Percentiles rank a stretch among this genome's conserved stretches.
phyloP scores from a whole-genome alignment of 2,888 invertebrate genomes.

The Deilephila porcellus region DNA sequence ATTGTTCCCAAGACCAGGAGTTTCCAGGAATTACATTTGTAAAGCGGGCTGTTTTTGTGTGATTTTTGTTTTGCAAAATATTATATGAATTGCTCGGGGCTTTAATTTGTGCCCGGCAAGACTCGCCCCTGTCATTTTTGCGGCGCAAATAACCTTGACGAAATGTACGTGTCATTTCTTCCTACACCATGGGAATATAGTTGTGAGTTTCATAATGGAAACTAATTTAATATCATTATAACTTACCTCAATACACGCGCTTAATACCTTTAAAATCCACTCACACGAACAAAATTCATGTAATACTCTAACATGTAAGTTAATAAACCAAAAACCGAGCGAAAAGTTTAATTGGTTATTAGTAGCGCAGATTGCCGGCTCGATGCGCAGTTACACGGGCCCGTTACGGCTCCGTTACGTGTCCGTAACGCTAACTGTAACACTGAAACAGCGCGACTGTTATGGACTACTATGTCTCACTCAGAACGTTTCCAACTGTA shows the following conservation, averaged over 20 bases:
- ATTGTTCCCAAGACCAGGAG: neutral
- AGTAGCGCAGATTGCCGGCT: constrained; percentile 4
- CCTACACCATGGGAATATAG: too few species aligned
- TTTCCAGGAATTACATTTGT: too few species aligned
- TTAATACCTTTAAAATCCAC: neutral
- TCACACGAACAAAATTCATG: neutral
- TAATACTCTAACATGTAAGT: neutral
- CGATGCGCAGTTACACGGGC: constrained; percentile 24
- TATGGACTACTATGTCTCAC: neutral
- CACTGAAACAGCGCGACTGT: constrained; percentile 18
- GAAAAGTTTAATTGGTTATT: constrained; percentile 24
- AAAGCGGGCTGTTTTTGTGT: too few species aligned
- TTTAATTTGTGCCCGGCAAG: too few species aligned
- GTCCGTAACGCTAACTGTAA: constrained; percentile 26
- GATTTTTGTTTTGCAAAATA: too few species aligned
- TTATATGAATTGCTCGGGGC: too few species aligned
- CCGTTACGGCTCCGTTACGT: constrained; percentile 31
- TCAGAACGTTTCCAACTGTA: constrained; percentile 1
- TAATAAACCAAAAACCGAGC: neutral
- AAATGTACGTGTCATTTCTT: too few species aligned
- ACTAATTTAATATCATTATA: too few species aligned
- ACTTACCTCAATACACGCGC: too few species aligned
- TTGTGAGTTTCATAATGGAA: too few species aligned
- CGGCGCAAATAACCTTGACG: too few species aligned
- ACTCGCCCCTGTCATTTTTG: too few species aligned